Evolutionary conservation across 1,140 invertebrate genomes (phyloP), one percentile per base, ranked within the genome.

Genomic region (Phocides pigmalion): DNA sequence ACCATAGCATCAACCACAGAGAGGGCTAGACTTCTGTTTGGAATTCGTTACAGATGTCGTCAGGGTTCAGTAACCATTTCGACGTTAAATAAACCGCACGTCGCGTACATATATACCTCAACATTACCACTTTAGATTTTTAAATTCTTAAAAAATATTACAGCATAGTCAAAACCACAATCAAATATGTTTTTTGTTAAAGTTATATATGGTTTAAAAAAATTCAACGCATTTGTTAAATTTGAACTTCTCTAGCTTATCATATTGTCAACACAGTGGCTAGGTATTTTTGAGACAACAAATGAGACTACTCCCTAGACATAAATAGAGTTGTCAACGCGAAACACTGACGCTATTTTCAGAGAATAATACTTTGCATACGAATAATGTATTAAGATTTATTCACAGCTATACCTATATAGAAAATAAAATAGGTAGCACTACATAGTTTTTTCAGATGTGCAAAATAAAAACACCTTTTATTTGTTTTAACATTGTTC

Each of bases 301-400:
- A n/a, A 19, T 51, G 15, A 37, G 28, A 37, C 14, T 53, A 37
- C 20, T 53, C 50, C 50, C 50, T 22, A 22, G 16, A 54, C 16
- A 37, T 54, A 39, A 54, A 54, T 54, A 54, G 41, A 54, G 50
- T 14, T 39, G 50, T 54, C 50, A 41, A 20, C 50, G 17, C 32
- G 35, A 54, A 39, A 39, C 17, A 41, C 50, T 22, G 5, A 17
- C n/a, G 32, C 50, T 54, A 12, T 17, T 39, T 54, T 37, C 50
- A 9, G 5, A 12, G 17, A 22, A 41, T 53, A 37, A 39, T 17
- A 4, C 14, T 54, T 54, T 54, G 50, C 50, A 54, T 54, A 19
- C 50, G 35, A 39, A 54, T 39, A 54, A 46, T n/a, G 17, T 20
- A 9, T 46, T 3, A 46, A 46, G 17, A 46, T 39, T 46, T 46